Conservation (phyloP, 2,797 vertebrate species). For the Aeoliscus strigatus region DNA sequence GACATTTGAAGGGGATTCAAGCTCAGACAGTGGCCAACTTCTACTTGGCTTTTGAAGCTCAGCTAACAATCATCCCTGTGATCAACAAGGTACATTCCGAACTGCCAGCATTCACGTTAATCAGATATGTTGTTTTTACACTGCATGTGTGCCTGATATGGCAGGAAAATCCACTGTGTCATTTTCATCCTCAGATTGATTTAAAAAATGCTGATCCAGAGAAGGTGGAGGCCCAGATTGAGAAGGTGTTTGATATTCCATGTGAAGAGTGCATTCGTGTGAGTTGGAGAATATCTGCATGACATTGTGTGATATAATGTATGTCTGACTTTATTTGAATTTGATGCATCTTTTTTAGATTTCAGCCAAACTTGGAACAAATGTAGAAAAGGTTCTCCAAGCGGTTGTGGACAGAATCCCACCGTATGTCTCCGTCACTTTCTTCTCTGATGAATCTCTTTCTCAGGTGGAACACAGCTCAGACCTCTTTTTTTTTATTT, state of each 20-base stretch:
- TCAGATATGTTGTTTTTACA: no score
- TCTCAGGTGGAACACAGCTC: no score
- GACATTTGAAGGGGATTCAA: slow-evolving; percentile 84
- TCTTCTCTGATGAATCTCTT: no score
- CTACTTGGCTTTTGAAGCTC: slow-evolving; percentile 95
- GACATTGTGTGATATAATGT: background rate
- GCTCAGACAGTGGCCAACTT: slow-evolving; percentile 98
- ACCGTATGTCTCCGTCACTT: slow-evolving; percentile 69
- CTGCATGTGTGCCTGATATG: background rate
- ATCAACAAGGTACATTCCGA: slow-evolving; percentile 89
- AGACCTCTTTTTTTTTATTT: background rate
- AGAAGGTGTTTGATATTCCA: slow-evolving; percentile 92
- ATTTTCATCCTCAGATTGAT: slow-evolving; percentile 80
- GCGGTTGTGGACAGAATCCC: slow-evolving; percentile 87
- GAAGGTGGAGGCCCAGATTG: slow-evolving; percentile 88
- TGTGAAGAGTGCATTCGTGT: slow-evolving; percentile 86
- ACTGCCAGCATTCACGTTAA: background rate
- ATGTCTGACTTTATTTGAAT: background rate
- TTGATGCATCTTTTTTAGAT: slow-evolving; percentile 76
- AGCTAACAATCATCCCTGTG: slow-evolving; percentile 90
- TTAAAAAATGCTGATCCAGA: slow-evolving; percentile 93
- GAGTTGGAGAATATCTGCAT: slow-evolving; percentile 28
- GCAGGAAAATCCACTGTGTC: background rate
- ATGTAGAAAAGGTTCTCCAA: slow-evolving; percentile 84
- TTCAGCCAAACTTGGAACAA: slow-evolving; percentile 93